Conservation (phyloP, 1,140 invertebrate species). For the Drosophila nigrodunni region DNA sequence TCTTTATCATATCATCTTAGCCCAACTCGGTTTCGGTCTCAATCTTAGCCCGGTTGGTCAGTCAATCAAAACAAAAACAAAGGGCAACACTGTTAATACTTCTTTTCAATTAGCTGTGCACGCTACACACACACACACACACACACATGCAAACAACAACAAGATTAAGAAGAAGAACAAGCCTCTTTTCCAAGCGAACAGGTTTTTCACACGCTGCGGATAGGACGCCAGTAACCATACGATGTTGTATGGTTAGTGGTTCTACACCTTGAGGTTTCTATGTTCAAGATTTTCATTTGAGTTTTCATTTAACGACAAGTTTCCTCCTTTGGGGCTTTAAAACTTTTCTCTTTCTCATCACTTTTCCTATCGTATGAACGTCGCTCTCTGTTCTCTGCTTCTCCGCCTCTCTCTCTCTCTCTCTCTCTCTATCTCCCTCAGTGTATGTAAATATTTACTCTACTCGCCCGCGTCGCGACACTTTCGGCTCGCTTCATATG, state of each 20-base stretch:
- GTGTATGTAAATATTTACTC: slow-evolving; percentile 39
- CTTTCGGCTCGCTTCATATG: slow-evolving; percentile 77
- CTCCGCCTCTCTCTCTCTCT: not conserved
- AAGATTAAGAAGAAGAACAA: slow-evolving; percentile 46
- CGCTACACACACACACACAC: slow-evolving; percentile 29
- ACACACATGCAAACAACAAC: slow-evolving; percentile 36
- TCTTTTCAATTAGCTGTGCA: slow-evolving; percentile 76
- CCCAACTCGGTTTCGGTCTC: slow-evolving; percentile 23
- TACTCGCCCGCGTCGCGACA: slow-evolving; percentile 52
- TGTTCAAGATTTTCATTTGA: slow-evolving; percentile 64
- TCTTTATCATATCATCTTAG: not conserved
- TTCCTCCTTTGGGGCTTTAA: slow-evolving; percentile 23
- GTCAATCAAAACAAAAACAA: slow-evolving; percentile 74
- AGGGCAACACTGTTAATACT: slow-evolving; percentile 77
- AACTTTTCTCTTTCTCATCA: slow-evolving; percentile 49
- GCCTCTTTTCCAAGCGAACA: slow-evolving; percentile 70
- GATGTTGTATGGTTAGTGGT: too few species aligned
- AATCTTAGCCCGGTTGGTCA: slow-evolving; percentile 60
- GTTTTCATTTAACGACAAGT: slow-evolving; percentile 65
- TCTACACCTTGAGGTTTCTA: slow-evolving; percentile 22
- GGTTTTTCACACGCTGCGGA: slow-evolving; percentile 72
- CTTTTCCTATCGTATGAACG: slow-evolving; percentile 31
- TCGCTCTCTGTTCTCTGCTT: not conserved
- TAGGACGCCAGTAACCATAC: slow-evolving; percentile 33
- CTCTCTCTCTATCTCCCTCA: slow-evolving; percentile 11